phyloP scores from a whole-genome alignment of 2,797 vertebrate genomes.

The Acanthopagrus latus region DNA sequence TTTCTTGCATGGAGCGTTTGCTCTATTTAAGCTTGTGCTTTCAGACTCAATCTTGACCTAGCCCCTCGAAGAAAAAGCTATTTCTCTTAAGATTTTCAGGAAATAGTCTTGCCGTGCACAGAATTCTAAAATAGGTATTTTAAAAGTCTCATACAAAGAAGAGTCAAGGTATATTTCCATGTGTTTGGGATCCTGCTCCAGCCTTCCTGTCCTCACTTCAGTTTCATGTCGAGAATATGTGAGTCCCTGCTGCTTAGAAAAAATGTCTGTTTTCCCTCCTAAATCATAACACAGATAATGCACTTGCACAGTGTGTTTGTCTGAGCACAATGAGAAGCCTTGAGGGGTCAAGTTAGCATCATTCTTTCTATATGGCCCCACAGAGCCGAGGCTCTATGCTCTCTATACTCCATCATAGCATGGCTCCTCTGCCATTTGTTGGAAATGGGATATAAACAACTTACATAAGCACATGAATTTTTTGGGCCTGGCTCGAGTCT shows the following conservation, averaged over 20 bases:
- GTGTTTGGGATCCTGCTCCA: constrained; percentile 28
- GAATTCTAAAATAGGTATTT: neutral
- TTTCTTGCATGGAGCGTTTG: constrained; percentile 2
- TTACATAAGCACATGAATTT: constrained; percentile 51
- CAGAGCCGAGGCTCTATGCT: constrained; percentile 38
- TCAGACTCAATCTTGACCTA: constrained; percentile 35
- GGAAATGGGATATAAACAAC: constrained; percentile 57
- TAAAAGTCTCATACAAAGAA: neutral
- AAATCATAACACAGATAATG: constrained; percentile 69
- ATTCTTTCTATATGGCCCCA: constrained; percentile 54
- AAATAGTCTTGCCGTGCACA: constrained; percentile 8
- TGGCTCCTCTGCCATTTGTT: constrained; percentile 54
- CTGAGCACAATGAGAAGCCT: constrained; percentile 71
- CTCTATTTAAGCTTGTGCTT: constrained; percentile 39
- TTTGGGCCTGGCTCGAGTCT: constrained; percentile 23
- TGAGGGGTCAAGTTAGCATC: constrained; percentile 64
- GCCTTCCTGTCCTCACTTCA: constrained; percentile 37
- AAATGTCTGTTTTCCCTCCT: constrained; percentile 45
- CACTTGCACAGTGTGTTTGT: constrained; percentile 65
- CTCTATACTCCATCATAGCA: constrained; percentile 50
- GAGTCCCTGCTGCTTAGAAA: constrained; percentile 49
- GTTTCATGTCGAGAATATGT: constrained; percentile 50
- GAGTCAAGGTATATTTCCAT: constrained; percentile 24
- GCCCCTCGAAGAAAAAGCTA: constrained; percentile 10
- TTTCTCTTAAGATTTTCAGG: constrained; percentile 22